Base-by-base conservation (phyloP, 2,797 vertebrate species). In the Xiphorhynchus erythropygius region DNA sequence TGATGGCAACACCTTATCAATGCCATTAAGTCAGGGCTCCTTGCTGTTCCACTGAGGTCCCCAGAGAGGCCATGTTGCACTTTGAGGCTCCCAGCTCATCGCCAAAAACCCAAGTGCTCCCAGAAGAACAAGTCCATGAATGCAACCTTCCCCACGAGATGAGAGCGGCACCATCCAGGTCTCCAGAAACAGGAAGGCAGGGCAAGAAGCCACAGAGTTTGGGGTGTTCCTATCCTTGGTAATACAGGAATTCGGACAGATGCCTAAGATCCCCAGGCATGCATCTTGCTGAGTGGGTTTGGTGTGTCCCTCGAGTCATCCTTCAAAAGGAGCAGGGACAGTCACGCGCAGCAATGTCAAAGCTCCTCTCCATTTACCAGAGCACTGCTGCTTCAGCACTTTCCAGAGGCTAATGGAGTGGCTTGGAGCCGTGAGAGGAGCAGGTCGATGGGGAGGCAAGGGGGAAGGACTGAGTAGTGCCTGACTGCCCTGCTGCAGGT, bases 311-410 rank as follows among this genome's bases (percentile, higher is more conserved):
- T 80, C 10, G 5, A 78, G 78, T 41, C 59, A 69, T 47, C 56
- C 93, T 76, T 50, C 84, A 41, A 13, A 82, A 22, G 70, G 42
- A 77, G 77, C 79, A 37, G 64, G 33, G 70, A 87, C 73, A 86
- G 84, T 85, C 87, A 92, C 28, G 3, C 22, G 2, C 73, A 49
- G 78, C 79, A 94, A 91, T 76, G 76, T 94, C 95, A 92, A 86
- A 94, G 90, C 90, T 85, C 59, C 75, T 96, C 94, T 96, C 67
- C 90, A 39, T 83, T 95, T 90, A 90, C 90, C n/a, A 6, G 62
- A 79, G 77, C 18, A 37, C 90, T 94, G 94, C 87, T 94, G 90
- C 78, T 90, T 95, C 93, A 95, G 96, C 95, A 86, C 75, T 96
- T 95, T 74, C 44, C 81, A 42, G 81, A 2, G 60, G 64, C 84